These are phyloP conservation scores for Vidua macroura DNA, from an alignment of 2,113 vertebrate genomes.

Conservation along the genomic window DNA sequence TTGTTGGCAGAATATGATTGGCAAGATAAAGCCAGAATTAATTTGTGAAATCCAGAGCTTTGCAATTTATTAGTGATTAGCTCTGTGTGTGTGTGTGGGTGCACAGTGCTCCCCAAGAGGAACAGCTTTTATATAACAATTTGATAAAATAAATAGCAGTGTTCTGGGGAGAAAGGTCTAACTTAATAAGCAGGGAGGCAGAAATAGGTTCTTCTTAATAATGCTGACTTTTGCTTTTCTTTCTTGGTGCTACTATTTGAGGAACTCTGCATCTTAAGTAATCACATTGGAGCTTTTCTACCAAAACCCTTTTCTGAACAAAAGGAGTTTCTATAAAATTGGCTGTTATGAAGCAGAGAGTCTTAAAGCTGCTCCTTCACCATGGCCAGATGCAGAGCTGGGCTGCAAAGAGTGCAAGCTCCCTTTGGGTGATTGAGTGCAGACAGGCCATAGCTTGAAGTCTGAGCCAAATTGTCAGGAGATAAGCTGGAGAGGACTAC, in stretches of 20 bases:
- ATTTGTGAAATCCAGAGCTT: slow-evolving; percentile 8
- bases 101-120: not conserved
- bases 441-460: not conserved
- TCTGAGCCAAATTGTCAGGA: not conserved
- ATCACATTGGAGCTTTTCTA: not conserved
- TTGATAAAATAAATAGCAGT: not conserved
- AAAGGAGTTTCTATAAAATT: not conserved
- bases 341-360: not conserved
- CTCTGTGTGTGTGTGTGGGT: not conserved
- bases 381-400: not conserved
- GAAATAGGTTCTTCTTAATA: not conserved
- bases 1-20: not conserved
- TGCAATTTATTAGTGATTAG: not conserved
- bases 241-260: not conserved
- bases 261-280: not conserved
- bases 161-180: not conserved
- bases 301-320: not conserved
- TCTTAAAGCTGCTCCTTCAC: not conserved
- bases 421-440: not conserved
- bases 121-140: not conserved
- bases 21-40: slow-evolving; percentile 12
- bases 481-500: not conserved
- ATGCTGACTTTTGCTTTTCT: not conserved
- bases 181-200: not conserved
- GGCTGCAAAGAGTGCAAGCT: not conserved